Percentiles rank a stretch among this genome's conserved stretches.
Conservation (phyloP, 2,113 vertebrate species). For the Macheiramphus alcinus region DNA sequence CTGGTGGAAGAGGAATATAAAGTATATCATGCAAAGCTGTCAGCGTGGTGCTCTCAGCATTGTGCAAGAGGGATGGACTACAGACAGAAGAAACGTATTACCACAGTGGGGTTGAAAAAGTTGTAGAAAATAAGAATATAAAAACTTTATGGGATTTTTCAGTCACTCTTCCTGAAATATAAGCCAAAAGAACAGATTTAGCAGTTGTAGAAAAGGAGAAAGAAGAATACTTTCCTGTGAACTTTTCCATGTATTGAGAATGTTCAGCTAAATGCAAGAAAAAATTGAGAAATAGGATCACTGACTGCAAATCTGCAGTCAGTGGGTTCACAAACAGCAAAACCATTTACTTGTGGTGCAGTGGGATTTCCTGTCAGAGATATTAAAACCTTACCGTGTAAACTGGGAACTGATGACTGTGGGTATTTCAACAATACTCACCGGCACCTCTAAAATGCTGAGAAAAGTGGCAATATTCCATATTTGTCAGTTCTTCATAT, state of each 20-base stretch:
- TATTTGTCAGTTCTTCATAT: neutral
- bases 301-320: neutral
- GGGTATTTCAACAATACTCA: neutral
- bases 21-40: neutral
- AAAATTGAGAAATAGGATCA: neutral
- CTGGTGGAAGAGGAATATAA: neutral
- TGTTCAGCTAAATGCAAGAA: neutral
- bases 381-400: neutral
- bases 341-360: neutral
- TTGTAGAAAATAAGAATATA: neutral
- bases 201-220: neutral
- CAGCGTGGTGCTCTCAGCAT: neutral
- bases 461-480: neutral
- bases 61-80: neutral
- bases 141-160: neutral
- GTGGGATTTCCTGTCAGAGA: neutral
- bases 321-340: neutral
- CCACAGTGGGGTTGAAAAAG: neutral
- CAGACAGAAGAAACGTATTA: neutral
- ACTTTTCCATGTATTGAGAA: neutral
- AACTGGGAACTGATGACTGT: neutral
- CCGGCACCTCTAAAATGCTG: neutral
- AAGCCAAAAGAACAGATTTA: neutral
- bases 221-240: neutral
- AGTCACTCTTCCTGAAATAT: neutral